phyloP scores from a whole-genome alignment of 2,113 vertebrate species.

The Vulpes ferrilata region DNA sequence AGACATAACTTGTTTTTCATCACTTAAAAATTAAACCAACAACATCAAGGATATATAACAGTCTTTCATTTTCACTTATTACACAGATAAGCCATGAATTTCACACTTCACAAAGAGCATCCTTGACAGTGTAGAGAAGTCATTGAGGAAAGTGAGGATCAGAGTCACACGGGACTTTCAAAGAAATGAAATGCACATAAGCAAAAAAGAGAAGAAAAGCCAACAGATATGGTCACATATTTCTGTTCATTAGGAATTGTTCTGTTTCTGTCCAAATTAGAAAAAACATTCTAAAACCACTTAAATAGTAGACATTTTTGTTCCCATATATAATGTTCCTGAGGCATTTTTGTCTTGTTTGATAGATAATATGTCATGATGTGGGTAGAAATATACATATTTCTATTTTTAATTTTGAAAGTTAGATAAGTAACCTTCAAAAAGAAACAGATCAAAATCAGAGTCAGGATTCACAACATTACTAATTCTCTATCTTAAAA shows the following conservation, averaged over 20 bases:
- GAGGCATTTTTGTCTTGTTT: not conserved
- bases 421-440: not conserved
- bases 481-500: not conserved
- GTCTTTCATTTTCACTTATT: not conserved
- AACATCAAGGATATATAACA: not conserved
- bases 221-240: not conserved
- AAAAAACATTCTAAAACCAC: not conserved
- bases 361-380: not conserved
- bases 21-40: not conserved
- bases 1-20: not conserved
- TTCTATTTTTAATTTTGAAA: constrained; percentile 9
- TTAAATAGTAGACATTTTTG: not conserved
- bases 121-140: not conserved
- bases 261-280: not conserved
- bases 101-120: constrained; percentile 13
- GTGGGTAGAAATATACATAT: not conserved
- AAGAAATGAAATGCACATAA: constrained; percentile 13
- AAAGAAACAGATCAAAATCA: not conserved
- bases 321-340: not conserved
- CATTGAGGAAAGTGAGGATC: not conserved
- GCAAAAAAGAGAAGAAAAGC: constrained; percentile 35
- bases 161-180: not conserved
- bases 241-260: not conserved
- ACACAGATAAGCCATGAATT: not conserved
- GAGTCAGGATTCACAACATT: not conserved